A percentile compares a stretch with the other conserved stretches of the same genome.
Conservation (phyloP, 2,888 invertebrate species). For the Sisyra nigra region DNA sequence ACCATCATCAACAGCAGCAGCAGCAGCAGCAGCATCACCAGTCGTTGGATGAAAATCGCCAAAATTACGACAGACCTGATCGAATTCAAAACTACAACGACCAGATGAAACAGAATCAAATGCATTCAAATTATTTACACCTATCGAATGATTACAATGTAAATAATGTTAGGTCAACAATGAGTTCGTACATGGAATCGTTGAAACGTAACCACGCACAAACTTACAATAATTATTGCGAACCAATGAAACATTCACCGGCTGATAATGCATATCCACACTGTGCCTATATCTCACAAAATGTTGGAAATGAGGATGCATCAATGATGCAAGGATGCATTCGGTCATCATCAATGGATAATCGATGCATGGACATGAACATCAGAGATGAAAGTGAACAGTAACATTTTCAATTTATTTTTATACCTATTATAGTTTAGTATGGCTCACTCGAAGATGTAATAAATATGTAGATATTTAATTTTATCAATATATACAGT, state of each 20-base stretch:
- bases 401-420: neutral
- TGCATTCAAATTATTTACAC: slow-evolving; percentile 1
- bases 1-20: neutral
- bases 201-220: too few species aligned
- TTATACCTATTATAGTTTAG: too few species aligned
- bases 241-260: slow-evolving; percentile 8
- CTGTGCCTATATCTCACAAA: neutral
- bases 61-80: slow-evolving; percentile 1
- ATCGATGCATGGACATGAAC: neutral
- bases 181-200: neutral
- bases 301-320: neutral
- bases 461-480: too few species aligned
- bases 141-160: neutral
- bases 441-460: too few species aligned
- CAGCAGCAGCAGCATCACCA: slow-evolving; percentile 1
- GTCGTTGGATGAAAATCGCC: neutral
- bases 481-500: too few species aligned
- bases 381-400: neutral
- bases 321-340: slow-evolving; percentile 3
- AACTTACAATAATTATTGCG: neutral
- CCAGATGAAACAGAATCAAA: slow-evolving; percentile 8
- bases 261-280: neutral
- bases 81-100: slow-evolving; percentile 3
- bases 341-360: neutral
- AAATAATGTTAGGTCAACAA: neutral